Base-by-base conservation (phyloP, 2,797 vertebrate genomes). In the Sparidentex hasta region DNA sequence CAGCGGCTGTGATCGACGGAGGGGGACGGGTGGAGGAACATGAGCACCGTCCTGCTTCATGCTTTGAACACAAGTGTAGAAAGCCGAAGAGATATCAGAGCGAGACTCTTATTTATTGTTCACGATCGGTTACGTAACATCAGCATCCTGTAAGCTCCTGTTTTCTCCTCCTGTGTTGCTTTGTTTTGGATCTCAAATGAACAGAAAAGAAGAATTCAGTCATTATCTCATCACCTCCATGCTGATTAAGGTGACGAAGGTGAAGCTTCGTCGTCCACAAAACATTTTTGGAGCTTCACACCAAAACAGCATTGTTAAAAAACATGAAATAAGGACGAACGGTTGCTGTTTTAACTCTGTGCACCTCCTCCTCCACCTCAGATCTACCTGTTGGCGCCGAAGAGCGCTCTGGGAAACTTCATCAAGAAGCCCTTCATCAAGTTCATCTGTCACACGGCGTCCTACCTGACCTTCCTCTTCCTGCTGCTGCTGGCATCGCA, bases 361-460 rank as follows among this genome's bases (percentile, higher is more conserved):
- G 17, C 17, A 7, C 18, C 47, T n/a, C 16, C 52, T 14, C 21
- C n/a, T 5, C 20, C 3, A 41, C 38, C 0, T 33, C 85, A 94
- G 93, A 96, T 97, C 11, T 99, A 99, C 91, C 92, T 99, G 91
- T 92, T 98, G 81, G 98, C 98, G 57, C 98, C 98, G 16, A 98
- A 98, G 90, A 98, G 98, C 89, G 95, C 97, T 63, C 95, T 99
- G 90, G 98, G 98, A 74, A 94, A 95, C 78, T 99, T 99, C 95
- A 97, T 99, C 92, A 98, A 98, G 96, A 99, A 99, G 91, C 98
- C 98, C 82, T 99, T 99, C 95, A 99, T 99, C 93, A 99, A 99
- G 94, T 99, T 99, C 93, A 99, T 99, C 94, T 99, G 98, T 86
- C 98, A 99, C 95, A 99, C 98, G 0, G 98, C 97, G 41, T 99